phyloP scores from a whole-genome alignment of 2,797 vertebrate genomes.

The Cossypha heuglini region DNA sequence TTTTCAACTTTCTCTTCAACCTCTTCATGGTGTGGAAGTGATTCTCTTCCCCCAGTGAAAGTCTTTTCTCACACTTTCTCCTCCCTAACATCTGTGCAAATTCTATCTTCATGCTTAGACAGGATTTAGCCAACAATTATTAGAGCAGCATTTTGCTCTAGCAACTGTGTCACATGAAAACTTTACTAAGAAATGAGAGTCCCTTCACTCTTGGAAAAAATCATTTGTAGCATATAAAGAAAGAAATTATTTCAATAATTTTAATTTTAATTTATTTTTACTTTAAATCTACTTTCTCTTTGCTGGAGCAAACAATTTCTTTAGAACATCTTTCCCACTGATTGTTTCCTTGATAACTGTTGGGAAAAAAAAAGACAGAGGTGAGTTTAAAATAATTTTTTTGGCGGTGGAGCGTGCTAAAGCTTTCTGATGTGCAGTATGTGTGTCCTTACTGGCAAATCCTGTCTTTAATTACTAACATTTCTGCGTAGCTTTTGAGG shows the following conservation, averaged over 20 bases:
- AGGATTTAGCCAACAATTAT: background rate
- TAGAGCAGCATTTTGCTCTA: background rate
- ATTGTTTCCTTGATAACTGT: background rate
- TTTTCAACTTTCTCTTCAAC: background rate
- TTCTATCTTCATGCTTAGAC: background rate
- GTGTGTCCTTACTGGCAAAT: background rate
- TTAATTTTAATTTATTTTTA: background rate
- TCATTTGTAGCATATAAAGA: background rate
- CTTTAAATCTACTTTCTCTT: background rate
- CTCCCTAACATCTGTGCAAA: background rate
- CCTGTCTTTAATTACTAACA: background rate
- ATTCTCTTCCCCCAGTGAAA: fast-evolving
- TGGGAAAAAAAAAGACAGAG: background rate
- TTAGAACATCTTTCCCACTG: background rate
- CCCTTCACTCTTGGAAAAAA: background rate
- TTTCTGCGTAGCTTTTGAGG: background rate
- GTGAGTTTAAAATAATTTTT: background rate
- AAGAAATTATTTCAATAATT: background rate
- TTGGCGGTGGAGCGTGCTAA: background rate
- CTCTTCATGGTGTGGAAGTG: background rate
- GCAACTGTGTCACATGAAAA: background rate
- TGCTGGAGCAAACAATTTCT: background rate
- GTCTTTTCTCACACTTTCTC: background rate
- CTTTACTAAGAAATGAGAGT: background rate
- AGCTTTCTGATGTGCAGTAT: background rate